A percentile compares a stretch with the other conserved stretches of the same genome.
These are phyloP conservation scores for Pedicia rivosa DNA, from an alignment of 2,888 invertebrate genomes.

Conservation along the genomic window DNA sequence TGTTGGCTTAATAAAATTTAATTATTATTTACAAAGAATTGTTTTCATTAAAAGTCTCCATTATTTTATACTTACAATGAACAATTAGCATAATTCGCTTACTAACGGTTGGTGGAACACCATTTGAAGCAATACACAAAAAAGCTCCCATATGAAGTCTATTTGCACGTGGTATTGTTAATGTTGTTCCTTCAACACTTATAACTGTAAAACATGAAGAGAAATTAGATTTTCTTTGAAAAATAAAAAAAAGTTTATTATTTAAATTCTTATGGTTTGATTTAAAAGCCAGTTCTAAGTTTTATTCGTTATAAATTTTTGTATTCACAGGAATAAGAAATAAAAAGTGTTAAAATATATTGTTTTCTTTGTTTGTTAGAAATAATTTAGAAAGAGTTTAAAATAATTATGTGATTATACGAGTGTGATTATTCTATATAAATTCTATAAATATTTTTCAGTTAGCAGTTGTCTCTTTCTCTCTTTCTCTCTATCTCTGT, in stretches of 20 bases:
- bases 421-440: too few species aligned
- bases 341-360: too few species aligned
- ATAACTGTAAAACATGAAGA: slow-evolving; percentile 34
- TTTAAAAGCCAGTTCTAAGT: too few species aligned
- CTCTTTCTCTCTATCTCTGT: too few species aligned
- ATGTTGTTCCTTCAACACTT: slow-evolving; percentile 46
- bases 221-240: not conserved
- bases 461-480: too few species aligned
- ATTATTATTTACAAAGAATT: not conserved
- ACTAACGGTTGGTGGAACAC: slow-evolving; percentile 76
- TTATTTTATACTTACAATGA: slow-evolving; percentile 45
- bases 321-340: too few species aligned
- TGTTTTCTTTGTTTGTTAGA: too few species aligned
- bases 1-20: too few species aligned
- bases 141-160: slow-evolving; percentile 69
- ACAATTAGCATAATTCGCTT: slow-evolving; percentile 74
- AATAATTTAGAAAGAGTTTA: too few species aligned
- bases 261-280: not conserved
- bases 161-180: slow-evolving; percentile 52
- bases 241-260: not conserved
- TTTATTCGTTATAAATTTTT: too few species aligned
- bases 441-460: too few species aligned
- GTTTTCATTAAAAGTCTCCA: not conserved
- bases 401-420: too few species aligned
- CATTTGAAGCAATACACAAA: slow-evolving; percentile 67